These are phyloP conservation scores for Caenorhabditis becei DNA, from an alignment of 2,888 invertebrate species.

Conservation along the genomic window DNA sequence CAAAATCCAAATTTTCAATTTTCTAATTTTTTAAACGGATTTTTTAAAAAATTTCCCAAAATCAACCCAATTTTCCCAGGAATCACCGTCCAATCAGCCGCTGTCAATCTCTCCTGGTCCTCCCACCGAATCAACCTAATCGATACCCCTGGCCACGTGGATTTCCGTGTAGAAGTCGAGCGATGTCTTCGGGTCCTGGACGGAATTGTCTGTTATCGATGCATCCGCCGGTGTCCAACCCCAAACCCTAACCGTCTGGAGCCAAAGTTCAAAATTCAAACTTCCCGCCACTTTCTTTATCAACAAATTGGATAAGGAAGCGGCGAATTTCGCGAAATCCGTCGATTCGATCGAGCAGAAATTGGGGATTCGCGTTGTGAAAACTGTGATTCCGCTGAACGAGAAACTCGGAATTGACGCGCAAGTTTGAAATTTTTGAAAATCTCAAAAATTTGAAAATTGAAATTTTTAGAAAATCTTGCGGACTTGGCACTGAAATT, in stretches of 20 bases:
- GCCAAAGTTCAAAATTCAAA: slow-evolving; percentile 91
- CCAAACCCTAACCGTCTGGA: slow-evolving; percentile 97
- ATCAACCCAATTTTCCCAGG: too few relatives aligned
- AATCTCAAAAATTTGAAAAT: too few relatives aligned
- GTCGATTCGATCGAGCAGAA: slow-evolving; percentile 77
- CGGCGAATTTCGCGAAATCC: slow-evolving; percentile 69
- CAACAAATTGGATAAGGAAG: slow-evolving; percentile 93
- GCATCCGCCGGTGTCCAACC: slow-evolving; percentile 96
- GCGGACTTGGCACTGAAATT: too few relatives aligned
- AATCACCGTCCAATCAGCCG: slow-evolving; percentile 91
- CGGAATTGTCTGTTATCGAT: slow-evolving; percentile 93
- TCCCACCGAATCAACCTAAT: slow-evolving; percentile 90
- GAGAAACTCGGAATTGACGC: too few relatives aligned
- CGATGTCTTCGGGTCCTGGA: slow-evolving; percentile 94
- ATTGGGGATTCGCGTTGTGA: slow-evolving; percentile 62
- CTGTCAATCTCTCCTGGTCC: slow-evolving; percentile 93
- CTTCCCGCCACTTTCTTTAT: slow-evolving; percentile 92
- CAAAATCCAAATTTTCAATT: too few relatives aligned
- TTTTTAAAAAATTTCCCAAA: too few relatives aligned
- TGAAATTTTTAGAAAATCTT: too few relatives aligned
- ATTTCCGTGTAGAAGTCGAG: slow-evolving; percentile 92
- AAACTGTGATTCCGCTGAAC: slow-evolving; percentile 28
- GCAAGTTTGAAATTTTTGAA: too few relatives aligned
- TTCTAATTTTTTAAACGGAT: too few relatives aligned
- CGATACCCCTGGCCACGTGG: slow-evolving; percentile 98